Conservation (phyloP, 1,140 invertebrate genomes). For the Cyclargus thomasi region DNA sequence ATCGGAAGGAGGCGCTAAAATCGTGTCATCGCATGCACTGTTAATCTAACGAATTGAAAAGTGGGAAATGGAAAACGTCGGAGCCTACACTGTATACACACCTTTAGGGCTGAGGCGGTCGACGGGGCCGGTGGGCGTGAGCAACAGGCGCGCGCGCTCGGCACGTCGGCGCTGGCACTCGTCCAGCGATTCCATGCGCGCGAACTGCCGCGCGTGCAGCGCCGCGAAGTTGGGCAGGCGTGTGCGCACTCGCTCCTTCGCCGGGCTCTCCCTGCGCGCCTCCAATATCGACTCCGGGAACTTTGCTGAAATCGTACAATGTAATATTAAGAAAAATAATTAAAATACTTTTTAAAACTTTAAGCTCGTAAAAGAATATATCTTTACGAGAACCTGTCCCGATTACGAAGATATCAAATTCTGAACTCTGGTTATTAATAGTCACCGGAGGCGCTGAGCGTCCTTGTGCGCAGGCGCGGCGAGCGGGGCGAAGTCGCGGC, state of each 20-base stretch:
- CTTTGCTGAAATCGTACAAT: slow-evolving; percentile 38
- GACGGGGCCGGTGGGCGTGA: slow-evolving; percentile 38
- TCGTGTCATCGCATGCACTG: too few species aligned
- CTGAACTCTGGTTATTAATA: too few species aligned
- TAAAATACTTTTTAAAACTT: too few species aligned
- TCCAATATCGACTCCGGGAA: slow-evolving; percentile 9
- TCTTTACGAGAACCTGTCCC: too few species aligned
- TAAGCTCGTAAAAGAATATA: too few species aligned
- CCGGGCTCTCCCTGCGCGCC: slow-evolving; percentile 22
- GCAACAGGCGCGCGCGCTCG: slow-evolving; percentile 65
- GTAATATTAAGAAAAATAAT: too few species aligned
- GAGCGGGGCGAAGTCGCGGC: slow-evolving; percentile 38
- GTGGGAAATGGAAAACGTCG: too few species aligned
- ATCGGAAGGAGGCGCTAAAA: too few species aligned
- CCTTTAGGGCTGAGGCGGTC: slow-evolving; percentile 42
- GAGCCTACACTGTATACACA: slow-evolving; percentile 4
- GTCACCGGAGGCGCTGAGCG: slow-evolving; percentile 43
- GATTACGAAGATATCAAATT: too few species aligned
- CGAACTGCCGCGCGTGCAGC: slow-evolving; percentile 78
- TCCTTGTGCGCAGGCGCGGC: slow-evolving; percentile 26
- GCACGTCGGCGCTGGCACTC: slow-evolving; percentile 76
- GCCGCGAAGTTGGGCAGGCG: slow-evolving; percentile 80
- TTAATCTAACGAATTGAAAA: too few species aligned
- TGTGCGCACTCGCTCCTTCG: slow-evolving; percentile 34
- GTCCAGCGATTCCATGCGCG: slow-evolving; percentile 79